Base-by-base conservation (phyloP, 2,797 vertebrate genomes). In the Australoheros facetus region DNA sequence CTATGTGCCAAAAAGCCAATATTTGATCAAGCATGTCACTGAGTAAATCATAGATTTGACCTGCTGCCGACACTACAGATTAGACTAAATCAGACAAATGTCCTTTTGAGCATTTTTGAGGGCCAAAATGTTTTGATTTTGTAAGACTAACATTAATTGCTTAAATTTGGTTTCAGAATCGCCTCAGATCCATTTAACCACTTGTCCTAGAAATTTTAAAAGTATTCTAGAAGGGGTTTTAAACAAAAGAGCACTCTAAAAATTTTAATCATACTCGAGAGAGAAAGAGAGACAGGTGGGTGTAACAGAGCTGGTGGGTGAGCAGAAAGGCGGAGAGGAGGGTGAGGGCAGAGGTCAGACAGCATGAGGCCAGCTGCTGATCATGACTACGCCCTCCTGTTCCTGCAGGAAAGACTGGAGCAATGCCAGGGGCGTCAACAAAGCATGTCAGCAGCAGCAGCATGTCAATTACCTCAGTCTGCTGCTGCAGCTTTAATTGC, bases 351-450 rank as follows among this genome's bases (percentile, higher is more conserved):
- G 74, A 87, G 93, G 89, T 91, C 87, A 86, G 71, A 32, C 59
- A 72, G 62, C 8, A 23, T 14, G 80, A 86, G 81, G 71, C 74
- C 89, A 92, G 90, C 92, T 90, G 91, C 78, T 78, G 85, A 66
- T 87, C 56, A 62, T 81, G 69, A 86, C 81, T 17, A 80, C 81
- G 11, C 81, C 86, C 78, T 60, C 51, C 66, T 14, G 72, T 75
- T 70, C 7, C 84, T 59, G 59, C 60, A 70, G 73, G 58, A 53
- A 34, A 37, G 57, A 21, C 28, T 73, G 60, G 54, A 84, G 58
- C 56, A 1, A 56, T 11, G 56, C 75, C 74, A 60, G 34, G 13
- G 62, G 56, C 21, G 28, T 58, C 51, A 79, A 77, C 82, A 56
- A 57, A 80, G 82, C 72, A 12, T 16, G 64, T 53, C 71, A n/a